Base-by-base conservation (phyloP, 2,113 vertebrate genomes). In the Sebastes schlegelii region DNA sequence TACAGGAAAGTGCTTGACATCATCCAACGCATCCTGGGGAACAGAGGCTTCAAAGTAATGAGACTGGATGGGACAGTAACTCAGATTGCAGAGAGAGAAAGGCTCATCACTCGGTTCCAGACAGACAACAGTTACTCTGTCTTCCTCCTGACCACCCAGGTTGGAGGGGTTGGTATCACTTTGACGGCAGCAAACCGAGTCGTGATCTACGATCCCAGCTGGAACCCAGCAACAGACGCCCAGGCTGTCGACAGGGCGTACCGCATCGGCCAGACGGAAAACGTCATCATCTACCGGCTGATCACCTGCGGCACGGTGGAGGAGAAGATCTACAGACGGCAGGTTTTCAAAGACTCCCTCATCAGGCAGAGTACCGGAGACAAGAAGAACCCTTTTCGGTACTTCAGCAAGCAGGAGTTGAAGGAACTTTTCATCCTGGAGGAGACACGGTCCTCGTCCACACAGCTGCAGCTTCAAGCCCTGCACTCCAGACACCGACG, bases 171-270 rank as follows among this genome's bases (percentile, higher is more conserved):
- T 0, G 98, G 98, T 43, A 95, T 99, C 80, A 99, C 97, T 4
- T 55, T 99, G 82, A 99, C 98, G 0, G 97, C 97, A 1, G 98
- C 98, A 5, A 95, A 96, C 87, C 79, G 98, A 17, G 98, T 99
- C 6, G 97, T 99, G 77, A 98, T 99, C 91, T 98, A 97, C 60
- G 98, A 99, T 72, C 98, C 98, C 55, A 99, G 98, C 92, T 99
- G 98, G 98, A 99, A 99, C 79, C 98, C 98, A 0, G 97, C 98
- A 0, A 99, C 97, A 0, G 98, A 99, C 1, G 97, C 98, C 17
- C 98, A 99, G 88, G 98, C 98, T 1, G 98, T 99, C 1, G 98
- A 99, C 90, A 89, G 98, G 65, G 97, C 96, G 2, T 99, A 99
- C 54, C 95, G 98, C 81, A 99, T 99, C 0, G 98, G 98, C 14